A percentile compares a stretch with the other conserved stretches of the same genome.
phyloP scores from a whole-genome alignment of 2,113 vertebrate genomes.

The Bos javanicus region DNA sequence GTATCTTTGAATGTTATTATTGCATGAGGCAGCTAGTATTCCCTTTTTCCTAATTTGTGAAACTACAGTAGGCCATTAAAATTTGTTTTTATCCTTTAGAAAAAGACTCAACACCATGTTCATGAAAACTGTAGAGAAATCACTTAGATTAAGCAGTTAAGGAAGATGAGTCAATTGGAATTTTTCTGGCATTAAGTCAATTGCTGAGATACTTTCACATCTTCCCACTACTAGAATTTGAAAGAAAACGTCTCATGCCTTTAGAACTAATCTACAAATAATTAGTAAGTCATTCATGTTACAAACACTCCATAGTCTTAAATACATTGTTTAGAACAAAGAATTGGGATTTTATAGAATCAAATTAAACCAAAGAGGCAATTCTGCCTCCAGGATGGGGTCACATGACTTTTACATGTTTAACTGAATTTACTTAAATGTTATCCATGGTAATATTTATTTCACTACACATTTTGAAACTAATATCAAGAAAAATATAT shows the following conservation, averaged over 20 bases:
- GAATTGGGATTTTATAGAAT: background rate
- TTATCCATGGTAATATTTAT: background rate
- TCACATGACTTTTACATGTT: background rate
- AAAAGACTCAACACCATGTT: constrained; percentile 4
- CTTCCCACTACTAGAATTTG: background rate
- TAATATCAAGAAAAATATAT: background rate
- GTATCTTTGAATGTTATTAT: background rate
- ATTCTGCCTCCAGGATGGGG: background rate
- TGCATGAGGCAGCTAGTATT: background rate
- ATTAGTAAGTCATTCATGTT: constrained; percentile 1
- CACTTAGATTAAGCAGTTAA: constrained; percentile 56
- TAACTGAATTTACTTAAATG: background rate
- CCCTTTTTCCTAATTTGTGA: constrained; percentile 23
- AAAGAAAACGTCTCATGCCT: background rate
- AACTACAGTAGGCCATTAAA: constrained; percentile 13
- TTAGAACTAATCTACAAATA: background rate
- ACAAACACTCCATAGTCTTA: background rate
- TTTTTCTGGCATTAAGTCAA: constrained; percentile 26
- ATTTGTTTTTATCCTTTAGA: constrained; percentile 38
- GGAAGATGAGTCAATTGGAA: constrained; percentile 28
- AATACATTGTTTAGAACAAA: constrained; percentile 18
- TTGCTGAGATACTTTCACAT: background rate
- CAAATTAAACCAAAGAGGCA: background rate
- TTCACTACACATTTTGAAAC: background rate
- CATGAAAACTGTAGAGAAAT: constrained; percentile 41